phyloP scores from a whole-genome alignment of 2,888 invertebrate genomes.

The Stenolophus ochropezus region DNA sequence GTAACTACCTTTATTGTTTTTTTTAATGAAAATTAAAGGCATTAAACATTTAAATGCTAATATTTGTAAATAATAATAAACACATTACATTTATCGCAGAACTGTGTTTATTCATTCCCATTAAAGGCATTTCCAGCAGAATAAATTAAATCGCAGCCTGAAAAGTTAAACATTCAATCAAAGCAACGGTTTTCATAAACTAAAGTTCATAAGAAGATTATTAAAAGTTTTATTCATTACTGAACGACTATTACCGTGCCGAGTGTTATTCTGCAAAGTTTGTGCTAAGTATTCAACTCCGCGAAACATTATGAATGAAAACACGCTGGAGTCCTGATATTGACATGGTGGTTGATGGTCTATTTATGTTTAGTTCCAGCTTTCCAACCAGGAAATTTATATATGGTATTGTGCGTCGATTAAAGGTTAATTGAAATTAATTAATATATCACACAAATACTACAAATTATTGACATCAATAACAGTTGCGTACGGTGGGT shows the following conservation, averaged over 20 bases:
- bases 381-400: background rate
- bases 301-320: background rate
- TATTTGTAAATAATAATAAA: too few species aligned
- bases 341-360: background rate
- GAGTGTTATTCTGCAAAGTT: background rate
- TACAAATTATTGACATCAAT: too few species aligned
- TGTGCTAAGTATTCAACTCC: background rate
- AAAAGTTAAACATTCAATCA: background rate
- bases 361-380: background rate
- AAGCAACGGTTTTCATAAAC: slow-evolving; percentile 1
- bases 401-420: too few species aligned
- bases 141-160: background rate
- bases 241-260: background rate
- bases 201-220: slow-evolving; percentile 10
- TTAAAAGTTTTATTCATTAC: slow-evolving; percentile 15
- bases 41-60: too few species aligned
- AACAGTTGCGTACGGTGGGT: too few species aligned
- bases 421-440: too few species aligned
- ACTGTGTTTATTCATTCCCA: background rate
- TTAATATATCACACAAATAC: too few species aligned
- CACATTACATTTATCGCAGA: too few species aligned
- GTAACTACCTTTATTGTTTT: too few species aligned
- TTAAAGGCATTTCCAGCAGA: background rate
- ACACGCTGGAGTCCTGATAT: background rate
- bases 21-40: too few species aligned